phyloP scores from a whole-genome alignment of 2,888 invertebrate genomes.

The Boloria euphrosyne region DNA sequence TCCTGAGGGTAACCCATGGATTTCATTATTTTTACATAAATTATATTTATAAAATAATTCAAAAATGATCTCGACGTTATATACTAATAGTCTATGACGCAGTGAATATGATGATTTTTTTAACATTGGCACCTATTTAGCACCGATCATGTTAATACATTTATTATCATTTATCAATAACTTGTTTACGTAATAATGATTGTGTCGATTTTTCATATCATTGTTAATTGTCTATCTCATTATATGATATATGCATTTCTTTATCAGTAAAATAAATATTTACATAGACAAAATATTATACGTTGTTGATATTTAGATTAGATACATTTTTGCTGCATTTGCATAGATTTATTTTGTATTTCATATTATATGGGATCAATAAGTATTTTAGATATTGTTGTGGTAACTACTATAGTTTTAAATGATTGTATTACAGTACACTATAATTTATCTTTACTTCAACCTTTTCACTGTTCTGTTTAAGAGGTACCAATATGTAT shows the following conservation, averaged over 20 bases:
- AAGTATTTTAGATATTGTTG: too few species aligned
- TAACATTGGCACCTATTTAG: constrained; percentile 31
- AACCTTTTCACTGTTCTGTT: too few species aligned
- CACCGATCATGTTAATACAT: constrained; percentile 23
- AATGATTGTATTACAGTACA: too few species aligned
- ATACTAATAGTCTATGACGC: not conserved
- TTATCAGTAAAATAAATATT: not conserved
- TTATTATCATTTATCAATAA: constrained; percentile 31
- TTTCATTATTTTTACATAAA: constrained; percentile 23
- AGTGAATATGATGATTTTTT: constrained; percentile 15
- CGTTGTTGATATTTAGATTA: not conserved
- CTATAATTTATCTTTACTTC: too few species aligned
- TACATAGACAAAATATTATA: not conserved
- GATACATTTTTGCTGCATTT: too few species aligned
- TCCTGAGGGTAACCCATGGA: constrained; percentile 38
- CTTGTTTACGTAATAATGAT: constrained; percentile 26
- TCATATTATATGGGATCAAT: too few species aligned
- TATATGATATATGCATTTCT: constrained; percentile 6
- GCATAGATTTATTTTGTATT: too few species aligned
- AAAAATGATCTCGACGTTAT: not conserved
- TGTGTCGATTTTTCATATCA: constrained; percentile 18
- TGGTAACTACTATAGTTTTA: too few species aligned
- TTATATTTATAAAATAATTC: not conserved
- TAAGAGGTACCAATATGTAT: too few species aligned
- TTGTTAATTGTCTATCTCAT: constrained; percentile 16